Conservation (phyloP, 2,113 vertebrate genomes). For the Hipposideros armiger region DNA sequence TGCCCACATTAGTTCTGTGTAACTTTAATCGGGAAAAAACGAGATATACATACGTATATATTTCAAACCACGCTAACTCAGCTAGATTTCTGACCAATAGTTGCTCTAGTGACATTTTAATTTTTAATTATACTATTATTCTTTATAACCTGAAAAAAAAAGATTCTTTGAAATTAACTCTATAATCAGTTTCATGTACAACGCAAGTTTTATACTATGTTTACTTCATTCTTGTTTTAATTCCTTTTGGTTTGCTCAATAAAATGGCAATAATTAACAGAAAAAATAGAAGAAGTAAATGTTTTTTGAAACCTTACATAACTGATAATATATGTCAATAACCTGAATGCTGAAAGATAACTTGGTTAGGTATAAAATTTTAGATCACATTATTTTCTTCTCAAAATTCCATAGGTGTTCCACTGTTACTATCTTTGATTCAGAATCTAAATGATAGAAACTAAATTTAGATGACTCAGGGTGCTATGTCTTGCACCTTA, state of each 20-base stretch:
- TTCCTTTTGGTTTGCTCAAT: not conserved
- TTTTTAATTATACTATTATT: not conserved
- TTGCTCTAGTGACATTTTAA: not conserved
- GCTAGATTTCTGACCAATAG: not conserved
- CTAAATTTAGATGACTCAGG: not conserved
- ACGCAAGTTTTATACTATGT: not conserved
- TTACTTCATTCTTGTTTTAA: slow-evolving; percentile 39
- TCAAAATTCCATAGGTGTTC: not conserved
- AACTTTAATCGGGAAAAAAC: not conserved
- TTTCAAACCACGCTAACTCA: not conserved
- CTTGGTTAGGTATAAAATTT: not conserved
- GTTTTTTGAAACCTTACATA: not conserved
- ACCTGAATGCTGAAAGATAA: not conserved
- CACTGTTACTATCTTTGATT: not conserved
- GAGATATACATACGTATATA: not conserved
- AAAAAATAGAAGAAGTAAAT: not conserved
- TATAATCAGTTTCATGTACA: not conserved
- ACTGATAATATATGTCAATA: not conserved
- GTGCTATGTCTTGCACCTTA: not conserved
- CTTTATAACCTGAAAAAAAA: not conserved
- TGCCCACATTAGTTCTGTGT: not conserved
- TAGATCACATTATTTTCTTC: not conserved
- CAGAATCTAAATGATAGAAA: not conserved
- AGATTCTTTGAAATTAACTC: not conserved
- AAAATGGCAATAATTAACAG: not conserved